Conservation (phyloP, 2,797 vertebrate genomes). For the Mus caroli region DNA sequence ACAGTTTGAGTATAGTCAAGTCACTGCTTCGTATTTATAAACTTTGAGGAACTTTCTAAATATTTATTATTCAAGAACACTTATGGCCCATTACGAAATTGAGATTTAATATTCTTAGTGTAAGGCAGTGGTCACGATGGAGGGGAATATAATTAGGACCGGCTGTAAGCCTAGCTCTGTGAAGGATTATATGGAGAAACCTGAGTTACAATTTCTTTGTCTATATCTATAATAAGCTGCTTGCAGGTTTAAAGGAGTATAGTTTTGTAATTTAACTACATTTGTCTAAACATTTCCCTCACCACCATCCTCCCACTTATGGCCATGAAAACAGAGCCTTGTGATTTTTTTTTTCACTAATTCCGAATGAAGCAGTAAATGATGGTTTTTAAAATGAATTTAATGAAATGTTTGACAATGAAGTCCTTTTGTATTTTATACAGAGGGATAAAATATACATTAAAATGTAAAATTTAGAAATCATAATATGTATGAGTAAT, state of each 20-base stretch:
- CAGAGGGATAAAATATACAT: slow-evolving; percentile 12
- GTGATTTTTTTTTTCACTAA: not conserved
- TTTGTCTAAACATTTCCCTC: not conserved
- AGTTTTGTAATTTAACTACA: not conserved
- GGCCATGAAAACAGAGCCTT: not conserved
- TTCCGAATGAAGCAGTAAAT: not conserved
- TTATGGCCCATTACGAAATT: not conserved
- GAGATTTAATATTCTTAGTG: not conserved
- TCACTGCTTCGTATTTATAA: not conserved
- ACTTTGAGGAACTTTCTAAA: not conserved
- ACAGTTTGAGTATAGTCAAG: not conserved
- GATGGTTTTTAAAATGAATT: not conserved
- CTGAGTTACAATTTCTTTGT: not conserved
- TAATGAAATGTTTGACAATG: not conserved
- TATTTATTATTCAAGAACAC: not conserved
- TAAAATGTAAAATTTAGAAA: not conserved
- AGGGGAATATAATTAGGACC: not conserved
- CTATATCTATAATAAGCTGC: not conserved
- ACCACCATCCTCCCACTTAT: not conserved
- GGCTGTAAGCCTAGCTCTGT: not conserved
- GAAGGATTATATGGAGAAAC: not conserved
- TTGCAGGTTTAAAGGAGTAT: not conserved
- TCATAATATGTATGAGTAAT: not conserved
- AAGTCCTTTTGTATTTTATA: not conserved
- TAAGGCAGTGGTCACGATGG: not conserved